A percentile compares a stretch with the other conserved stretches of the same genome.
phyloP scores from a whole-genome alignment of 2,113 vertebrate genomes.

The Callionymus lyra region DNA sequence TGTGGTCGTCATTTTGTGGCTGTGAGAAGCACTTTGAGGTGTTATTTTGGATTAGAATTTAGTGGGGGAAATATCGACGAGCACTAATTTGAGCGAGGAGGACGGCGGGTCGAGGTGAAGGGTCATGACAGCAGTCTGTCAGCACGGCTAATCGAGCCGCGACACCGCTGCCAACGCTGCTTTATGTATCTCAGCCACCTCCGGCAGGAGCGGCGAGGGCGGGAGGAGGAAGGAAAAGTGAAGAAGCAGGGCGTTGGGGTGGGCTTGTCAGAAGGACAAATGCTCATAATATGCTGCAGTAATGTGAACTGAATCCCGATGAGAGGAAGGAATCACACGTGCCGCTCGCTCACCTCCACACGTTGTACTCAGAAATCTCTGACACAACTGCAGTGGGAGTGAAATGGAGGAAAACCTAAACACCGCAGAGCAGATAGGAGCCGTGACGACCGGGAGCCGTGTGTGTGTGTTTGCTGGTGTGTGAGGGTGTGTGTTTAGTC shows the following conservation, averaged over 20 bases:
- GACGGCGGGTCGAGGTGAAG: conserved; percentile 5
- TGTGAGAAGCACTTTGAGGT: no score
- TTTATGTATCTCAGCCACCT: conserved; percentile 20
- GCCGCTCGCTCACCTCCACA: conserved; percentile 31
- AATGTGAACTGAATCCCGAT: conserved; percentile 47
- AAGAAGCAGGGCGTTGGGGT: conserved; percentile 8
- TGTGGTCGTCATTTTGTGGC: no score
- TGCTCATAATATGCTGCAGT: conserved; percentile 41
- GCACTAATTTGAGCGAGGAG: neutral
- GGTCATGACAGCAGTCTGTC: conserved; percentile 9
- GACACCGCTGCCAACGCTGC: conserved; percentile 13
- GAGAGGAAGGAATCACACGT: conserved; percentile 17
- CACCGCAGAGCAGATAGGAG: conserved; percentile 27
- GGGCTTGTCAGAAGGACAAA: conserved; percentile 50
- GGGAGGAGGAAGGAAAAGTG: conserved; percentile 1
- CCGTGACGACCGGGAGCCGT: conserved; percentile 20
- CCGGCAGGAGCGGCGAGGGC: conserved; percentile 2
- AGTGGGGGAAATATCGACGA: no score
- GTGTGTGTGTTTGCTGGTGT: conserved; percentile 1
- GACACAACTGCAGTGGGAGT: conserved; percentile 32
- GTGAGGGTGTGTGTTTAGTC: conserved; percentile 10
- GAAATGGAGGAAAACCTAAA: conserved; percentile 23
- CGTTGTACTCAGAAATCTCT: conserved; percentile 19
- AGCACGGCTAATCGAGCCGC: conserved; percentile 11
- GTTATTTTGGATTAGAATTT: no score